These are phyloP conservation scores for Smutsia temminckii DNA, from an alignment of 2,797 vertebrate genomes.

Conservation along the genomic window DNA sequence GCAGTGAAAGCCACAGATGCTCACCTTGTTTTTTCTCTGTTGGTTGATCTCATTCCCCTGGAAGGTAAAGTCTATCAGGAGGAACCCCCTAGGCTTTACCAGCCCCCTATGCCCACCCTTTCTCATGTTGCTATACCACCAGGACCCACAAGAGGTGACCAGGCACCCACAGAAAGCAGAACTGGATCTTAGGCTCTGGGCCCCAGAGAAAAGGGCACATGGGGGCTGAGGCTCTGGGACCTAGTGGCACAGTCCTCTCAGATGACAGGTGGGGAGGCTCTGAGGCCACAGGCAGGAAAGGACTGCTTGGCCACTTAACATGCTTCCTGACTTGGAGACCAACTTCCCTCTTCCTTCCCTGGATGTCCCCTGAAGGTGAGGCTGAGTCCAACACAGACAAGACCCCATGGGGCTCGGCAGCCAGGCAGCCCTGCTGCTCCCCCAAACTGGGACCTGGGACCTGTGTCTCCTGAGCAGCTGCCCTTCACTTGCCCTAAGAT, in stretches of 20 bases:
- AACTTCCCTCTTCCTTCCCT: neutral
- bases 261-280: neutral
- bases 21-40: conserved; percentile 84
- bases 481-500: neutral
- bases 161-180: neutral
- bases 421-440: neutral
- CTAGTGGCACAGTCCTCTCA: neutral
- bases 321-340: neutral
- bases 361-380: neutral
- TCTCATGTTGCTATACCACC: rapidly evolving
- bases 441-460: no score
- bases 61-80: neutral
- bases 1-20: neutral
- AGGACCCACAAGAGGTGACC: neutral
- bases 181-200: neutral
- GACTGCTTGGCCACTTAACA: no score
- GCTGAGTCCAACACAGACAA: neutral
- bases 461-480: neutral
- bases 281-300: neutral
- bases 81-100: neutral
- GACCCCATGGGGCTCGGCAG: neutral
- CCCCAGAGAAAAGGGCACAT: neutral
- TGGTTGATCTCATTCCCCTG: conserved; percentile 83
- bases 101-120: neutral
- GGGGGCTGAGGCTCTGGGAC: no score